Evolutionary conservation across 2,113 vertebrate genomes (phyloP).

Genomic region (Pyrgilauda ruficollis): DNA sequence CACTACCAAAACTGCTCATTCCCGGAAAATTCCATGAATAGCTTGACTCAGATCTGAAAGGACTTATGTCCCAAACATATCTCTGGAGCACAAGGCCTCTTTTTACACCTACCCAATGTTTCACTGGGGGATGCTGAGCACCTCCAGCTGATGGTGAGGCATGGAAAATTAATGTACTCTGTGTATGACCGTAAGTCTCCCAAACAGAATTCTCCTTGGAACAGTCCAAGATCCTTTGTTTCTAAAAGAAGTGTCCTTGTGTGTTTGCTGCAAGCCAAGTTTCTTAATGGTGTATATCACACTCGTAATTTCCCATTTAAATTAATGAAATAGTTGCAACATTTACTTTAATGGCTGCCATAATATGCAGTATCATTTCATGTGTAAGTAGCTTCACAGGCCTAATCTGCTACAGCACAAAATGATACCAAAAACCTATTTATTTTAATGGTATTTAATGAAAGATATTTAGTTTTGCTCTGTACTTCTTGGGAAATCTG

Average conservation of each 20-base stretch:
- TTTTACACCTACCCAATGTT: not conserved
- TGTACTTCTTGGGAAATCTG: not conserved
- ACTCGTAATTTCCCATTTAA: conserved; percentile 23
- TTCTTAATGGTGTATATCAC: not conserved
- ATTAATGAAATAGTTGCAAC: conserved; percentile 8
- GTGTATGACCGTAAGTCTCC: not conserved
- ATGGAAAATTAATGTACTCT: not conserved
- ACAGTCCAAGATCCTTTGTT: not conserved
- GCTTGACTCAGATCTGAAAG: not conserved
- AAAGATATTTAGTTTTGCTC: not conserved
- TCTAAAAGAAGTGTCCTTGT: not conserved
- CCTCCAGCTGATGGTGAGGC: not conserved
- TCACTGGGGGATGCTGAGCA: not conserved
- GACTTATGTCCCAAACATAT: not conserved
- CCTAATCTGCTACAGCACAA: not conserved
- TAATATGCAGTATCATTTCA: conserved; percentile 7
- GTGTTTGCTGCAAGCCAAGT: not conserved
- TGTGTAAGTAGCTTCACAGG: not conserved
- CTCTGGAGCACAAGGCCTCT: not conserved
- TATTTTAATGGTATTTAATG: conserved; percentile 7
- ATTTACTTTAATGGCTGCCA: conserved; percentile 31
- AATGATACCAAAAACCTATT: not conserved
- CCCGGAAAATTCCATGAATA: not conserved
- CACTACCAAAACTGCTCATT: not conserved
- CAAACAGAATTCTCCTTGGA: not conserved